Conservation (phyloP, 1,140 invertebrate genomes). For the Popillia japonica region DNA sequence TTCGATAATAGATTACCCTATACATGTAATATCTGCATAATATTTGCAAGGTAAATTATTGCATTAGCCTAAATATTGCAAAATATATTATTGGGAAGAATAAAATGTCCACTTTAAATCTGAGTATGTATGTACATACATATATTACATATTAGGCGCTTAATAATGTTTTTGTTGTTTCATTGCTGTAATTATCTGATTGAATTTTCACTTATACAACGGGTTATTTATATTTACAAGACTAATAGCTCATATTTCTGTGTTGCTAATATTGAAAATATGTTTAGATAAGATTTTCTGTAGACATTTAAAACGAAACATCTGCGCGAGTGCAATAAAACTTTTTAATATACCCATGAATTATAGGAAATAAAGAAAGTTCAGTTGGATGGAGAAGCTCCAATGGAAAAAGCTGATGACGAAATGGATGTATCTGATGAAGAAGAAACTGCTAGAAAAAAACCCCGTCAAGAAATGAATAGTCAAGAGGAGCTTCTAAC, state of each 20-base stretch:
- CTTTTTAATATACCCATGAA: constrained; percentile 15
- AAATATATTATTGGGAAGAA: neutral
- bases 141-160: no score
- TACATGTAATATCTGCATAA: no score
- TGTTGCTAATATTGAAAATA: constrained; percentile 10
- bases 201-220: neutral
- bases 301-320: neutral
- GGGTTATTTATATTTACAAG: constrained; percentile 30
- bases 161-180: constrained; percentile 14
- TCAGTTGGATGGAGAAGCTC: constrained; percentile 76
- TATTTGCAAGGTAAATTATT: no score
- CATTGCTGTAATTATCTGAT: constrained; percentile 9
- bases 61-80: neutral
- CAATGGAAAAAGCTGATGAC: constrained; percentile 72
- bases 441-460: constrained; percentile 66
- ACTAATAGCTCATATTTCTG: neutral
- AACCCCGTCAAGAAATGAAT: constrained; percentile 61
- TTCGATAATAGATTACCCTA: no score
- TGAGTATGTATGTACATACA: neutral
- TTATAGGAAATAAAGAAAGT: constrained; percentile 80
- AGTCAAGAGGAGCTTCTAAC: constrained; percentile 64
- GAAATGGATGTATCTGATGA: constrained; percentile 85
- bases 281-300: constrained; percentile 28
- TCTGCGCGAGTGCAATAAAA: neutral
- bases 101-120: neutral